Evolutionary conservation across 2,113 vertebrate species (phyloP).

Genomic region (Alligator mississippiensis): DNA sequence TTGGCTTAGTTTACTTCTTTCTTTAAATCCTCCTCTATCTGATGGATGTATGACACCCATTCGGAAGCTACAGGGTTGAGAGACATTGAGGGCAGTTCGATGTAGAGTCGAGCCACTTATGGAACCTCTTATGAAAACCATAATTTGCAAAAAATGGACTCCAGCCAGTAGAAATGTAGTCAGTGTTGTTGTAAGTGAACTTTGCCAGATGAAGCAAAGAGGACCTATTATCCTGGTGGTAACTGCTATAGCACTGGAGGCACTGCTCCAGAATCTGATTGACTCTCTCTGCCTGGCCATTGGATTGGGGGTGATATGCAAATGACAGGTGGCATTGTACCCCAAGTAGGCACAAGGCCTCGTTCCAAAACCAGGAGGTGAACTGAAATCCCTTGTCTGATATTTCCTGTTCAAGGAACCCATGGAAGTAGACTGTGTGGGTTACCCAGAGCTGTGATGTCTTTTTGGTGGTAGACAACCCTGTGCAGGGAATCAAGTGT

Average conservation of each 20-base stretch:
- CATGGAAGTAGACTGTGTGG: background rate
- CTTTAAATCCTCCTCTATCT: background rate
- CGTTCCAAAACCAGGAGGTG: background rate
- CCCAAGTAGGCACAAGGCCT: background rate
- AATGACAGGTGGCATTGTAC: background rate
- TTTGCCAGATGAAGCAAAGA: background rate
- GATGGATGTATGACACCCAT: background rate
- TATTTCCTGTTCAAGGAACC: background rate
- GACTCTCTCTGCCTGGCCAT: background rate
- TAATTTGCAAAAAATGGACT: background rate
- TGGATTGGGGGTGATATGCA: background rate
- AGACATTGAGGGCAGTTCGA: background rate
- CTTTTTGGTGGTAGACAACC: background rate
- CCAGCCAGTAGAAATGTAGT: background rate
- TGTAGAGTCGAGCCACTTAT: background rate
- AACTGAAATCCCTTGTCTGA: background rate
- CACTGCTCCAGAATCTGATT: background rate
- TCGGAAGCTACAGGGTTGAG: background rate
- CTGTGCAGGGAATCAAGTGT: background rate
- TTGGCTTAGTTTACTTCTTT: background rate
- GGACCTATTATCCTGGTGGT: background rate
- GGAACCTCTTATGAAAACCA: background rate
- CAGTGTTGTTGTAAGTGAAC: background rate
- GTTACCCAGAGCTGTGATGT: background rate
- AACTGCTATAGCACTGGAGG: background rate